Percentiles rank a stretch among this genome's conserved stretches.
Conservation (phyloP, 2,888 invertebrate genomes). For the Cetonia aurata region DNA sequence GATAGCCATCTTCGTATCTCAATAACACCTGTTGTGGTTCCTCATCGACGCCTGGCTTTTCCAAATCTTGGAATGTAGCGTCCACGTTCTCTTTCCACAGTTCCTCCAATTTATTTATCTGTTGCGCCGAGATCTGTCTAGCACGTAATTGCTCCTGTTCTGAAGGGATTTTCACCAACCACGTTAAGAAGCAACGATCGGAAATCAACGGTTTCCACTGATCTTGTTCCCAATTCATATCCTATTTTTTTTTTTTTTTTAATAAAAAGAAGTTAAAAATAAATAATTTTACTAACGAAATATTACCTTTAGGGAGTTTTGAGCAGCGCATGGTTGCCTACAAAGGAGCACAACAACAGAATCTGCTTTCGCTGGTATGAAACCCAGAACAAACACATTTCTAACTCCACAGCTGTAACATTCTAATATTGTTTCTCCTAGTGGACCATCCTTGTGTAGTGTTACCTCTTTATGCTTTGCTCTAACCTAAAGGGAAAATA, state of each 20-base stretch:
- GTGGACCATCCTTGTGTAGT: conserved; percentile 95
- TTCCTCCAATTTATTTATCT: conserved; percentile 98
- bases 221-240: conserved; percentile 99
- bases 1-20: conserved; percentile 98
- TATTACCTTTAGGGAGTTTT: conserved; percentile 86
- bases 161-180: conserved; percentile 97
- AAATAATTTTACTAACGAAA: not conserved
- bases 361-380: conserved; percentile 99
- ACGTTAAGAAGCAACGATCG: conserved; percentile 95
- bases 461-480: conserved; percentile 99
- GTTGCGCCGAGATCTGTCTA: conserved; percentile 96
- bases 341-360: conserved; percentile 97
- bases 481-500: conserved; percentile 66
- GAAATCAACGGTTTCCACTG: conserved; percentile 99
- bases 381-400: conserved; percentile 98
- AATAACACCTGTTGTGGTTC: conserved; percentile 87
- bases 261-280: conserved; percentile 6
- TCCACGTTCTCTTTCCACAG: conserved; percentile 99
- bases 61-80: conserved; percentile 97
- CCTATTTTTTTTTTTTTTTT: conserved; percentile 63
- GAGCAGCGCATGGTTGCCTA: conserved; percentile 97
- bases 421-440: conserved; percentile 97
- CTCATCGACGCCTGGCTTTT: conserved; percentile 97
- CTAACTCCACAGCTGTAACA: conserved; percentile 99
- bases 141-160: conserved; percentile 97